Percentiles rank a stretch among this genome's conserved stretches.
phyloP scores from a whole-genome alignment of 1,140 invertebrate genomes.

The Brachionus calyciflorus region DNA sequence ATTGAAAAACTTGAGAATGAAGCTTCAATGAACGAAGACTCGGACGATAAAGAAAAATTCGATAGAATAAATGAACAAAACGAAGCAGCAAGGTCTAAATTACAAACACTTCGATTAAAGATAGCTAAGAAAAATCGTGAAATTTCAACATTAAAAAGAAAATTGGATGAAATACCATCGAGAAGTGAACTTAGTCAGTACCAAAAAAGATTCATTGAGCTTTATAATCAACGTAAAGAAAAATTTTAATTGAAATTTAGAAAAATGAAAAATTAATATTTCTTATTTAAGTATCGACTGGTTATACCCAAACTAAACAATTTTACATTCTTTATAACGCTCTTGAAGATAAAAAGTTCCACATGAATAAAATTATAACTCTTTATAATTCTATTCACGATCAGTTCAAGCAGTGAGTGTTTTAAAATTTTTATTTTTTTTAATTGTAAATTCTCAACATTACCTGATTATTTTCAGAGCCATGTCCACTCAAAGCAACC shows the following conservation, averaged over 20 bases:
- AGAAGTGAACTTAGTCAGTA: conserved; percentile 88
- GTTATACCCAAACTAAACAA: conserved; percentile 93
- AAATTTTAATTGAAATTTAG: conserved; percentile 4
- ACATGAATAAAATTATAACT: conserved; percentile 82
- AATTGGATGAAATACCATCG: conserved; percentile 84
- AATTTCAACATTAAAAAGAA: conserved; percentile 72
- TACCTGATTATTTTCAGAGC: conserved; percentile 52
- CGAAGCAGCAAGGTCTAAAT: neutral
- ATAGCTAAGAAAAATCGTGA: conserved; percentile 76
- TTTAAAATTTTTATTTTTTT: neutral
- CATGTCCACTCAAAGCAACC: conserved; percentile 60
- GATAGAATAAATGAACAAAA: conserved; percentile 56
- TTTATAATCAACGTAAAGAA: conserved; percentile 83
- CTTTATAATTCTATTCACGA: conserved; percentile 90
- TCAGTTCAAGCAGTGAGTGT: conserved; percentile 79
- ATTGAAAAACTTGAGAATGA: conserved; percentile 58
- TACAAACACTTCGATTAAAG: neutral
- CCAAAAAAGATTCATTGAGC: conserved; percentile 86
- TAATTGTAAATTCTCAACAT: no score
- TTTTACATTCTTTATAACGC: conserved; percentile 94
- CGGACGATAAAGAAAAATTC: conserved; percentile 61
- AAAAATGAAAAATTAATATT: conserved; percentile 49
- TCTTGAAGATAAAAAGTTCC: conserved; percentile 84
- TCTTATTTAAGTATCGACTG: conserved; percentile 75
- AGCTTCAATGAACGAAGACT: conserved; percentile 52